A percentile compares a stretch with the other conserved stretches of the same genome.
phyloP scores from a whole-genome alignment of 2,113 vertebrate species.

The Camelus bactrianus region DNA sequence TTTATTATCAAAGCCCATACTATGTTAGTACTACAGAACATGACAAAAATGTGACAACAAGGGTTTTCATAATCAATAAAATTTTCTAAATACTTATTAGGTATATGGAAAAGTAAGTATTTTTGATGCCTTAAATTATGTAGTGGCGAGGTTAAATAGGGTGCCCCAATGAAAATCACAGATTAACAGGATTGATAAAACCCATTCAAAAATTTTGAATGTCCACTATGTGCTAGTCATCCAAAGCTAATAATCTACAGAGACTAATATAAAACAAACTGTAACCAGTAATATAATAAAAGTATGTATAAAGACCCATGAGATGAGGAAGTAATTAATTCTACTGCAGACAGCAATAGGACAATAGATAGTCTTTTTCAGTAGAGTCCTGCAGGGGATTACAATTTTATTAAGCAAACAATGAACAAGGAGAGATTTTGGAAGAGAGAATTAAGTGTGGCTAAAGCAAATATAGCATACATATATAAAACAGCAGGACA shows the following conservation, averaged over 20 bases:
- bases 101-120: conserved; percentile 59
- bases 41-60: conserved; percentile 65
- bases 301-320: conserved; percentile 49
- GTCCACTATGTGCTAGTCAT: conserved; percentile 51
- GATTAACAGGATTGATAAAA: conserved; percentile 67
- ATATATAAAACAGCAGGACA: conserved; percentile 67
- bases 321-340: conserved; percentile 73
- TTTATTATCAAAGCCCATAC: conserved; percentile 66
- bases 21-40: conserved; percentile 63
- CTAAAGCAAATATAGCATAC: conserved; percentile 66
- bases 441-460: conserved; percentile 50
- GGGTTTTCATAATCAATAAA: conserved; percentile 54
- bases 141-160: conserved; percentile 54
- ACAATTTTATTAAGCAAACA: conserved; percentile 68
- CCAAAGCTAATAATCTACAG: conserved; percentile 66
- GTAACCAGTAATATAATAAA: conserved; percentile 56
- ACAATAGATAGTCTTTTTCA: conserved; percentile 56
- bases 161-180: conserved; percentile 24
- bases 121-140: conserved; percentile 64
- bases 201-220: conserved; percentile 28
- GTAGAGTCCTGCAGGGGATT: conserved; percentile 39
- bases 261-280: conserved; percentile 68
- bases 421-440: conserved; percentile 54
- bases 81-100: conserved; percentile 63
- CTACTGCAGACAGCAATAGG: conserved; percentile 41